Base-by-base conservation (phyloP, 2,888 invertebrate genomes). In the Troides helena region DNA sequence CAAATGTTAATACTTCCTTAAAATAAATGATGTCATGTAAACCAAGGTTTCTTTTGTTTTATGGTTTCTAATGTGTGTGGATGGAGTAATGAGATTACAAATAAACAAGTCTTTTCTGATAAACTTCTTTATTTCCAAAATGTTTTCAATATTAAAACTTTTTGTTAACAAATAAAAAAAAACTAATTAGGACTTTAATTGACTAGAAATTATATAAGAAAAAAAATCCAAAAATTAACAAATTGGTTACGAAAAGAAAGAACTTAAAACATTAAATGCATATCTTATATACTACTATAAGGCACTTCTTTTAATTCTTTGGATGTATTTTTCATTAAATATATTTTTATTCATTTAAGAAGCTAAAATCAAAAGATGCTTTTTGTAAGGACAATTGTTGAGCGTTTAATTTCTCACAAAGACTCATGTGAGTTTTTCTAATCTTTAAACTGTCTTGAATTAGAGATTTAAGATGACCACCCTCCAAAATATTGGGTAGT, bases 381-480 rank as follows among this genome's bases (percentile, higher is more conserved):
- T 87, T 83, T 21, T 83, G 81, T 46, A 90, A 73, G n/a, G 87
- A 72, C 68, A 85, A 78, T 71, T 87, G 88, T 71, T 91, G 90
- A 6, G 80, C 75, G 70, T 86, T 86, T 30, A 91, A 72, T 74
- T 88, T 87, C 74, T 88, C 78, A 70, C 86, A 82, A 67, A 92
- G 77, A 73, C 78, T 77, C 62, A 76, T 75, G 71, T 90, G 88
- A 75, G 74, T 86, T 71, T 86, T 82, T 68, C 89, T 85, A 72
- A 92, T 75, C 76, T 84, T 89, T 50, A 92, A 74, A 74, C 90
- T 93, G 61, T 93, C 92, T 72, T 90, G 83, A 67, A 93, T 85
- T 1, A 93, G 81, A n/a, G 88, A 86, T 75, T 85, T 87, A 1
- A 93, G 77, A 62, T 80, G 78, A 39, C 86, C 85, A 78, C 89